Evolutionary conservation across 2,888 invertebrate species (phyloP), one percentile per base, ranked within the genome.

Genomic region (Psylliodes chrysocephalus): DNA sequence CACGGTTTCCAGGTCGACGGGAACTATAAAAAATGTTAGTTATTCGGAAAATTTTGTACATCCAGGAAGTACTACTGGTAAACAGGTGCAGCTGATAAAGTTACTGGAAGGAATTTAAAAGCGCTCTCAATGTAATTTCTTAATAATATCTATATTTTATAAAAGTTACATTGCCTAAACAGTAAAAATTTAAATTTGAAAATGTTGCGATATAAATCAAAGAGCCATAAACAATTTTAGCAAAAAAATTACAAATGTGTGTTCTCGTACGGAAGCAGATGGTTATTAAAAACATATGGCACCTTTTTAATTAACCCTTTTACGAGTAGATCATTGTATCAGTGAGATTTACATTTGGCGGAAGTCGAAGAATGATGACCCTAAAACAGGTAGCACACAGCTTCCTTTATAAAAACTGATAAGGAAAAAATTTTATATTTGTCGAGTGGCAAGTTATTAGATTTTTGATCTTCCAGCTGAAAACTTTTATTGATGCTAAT

Each of bases 251-350:
- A 54, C 38, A 44, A 52, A 49, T 19, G 22, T 17, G 52, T 46
- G 40, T 49, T 49, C 35, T 64, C 51, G 53, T 52, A 57, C 63
- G 70, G 71, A 72, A 72, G 63, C 71, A 70, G 71, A 72, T 72
- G 70, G 63, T 67, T 63, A 68, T 70, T 72, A 70, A 69, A 70
- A 44, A 53, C 71, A 72, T 69, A 63, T 72, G 71, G 60, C 51
- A 51, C 59, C 54, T 55, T 66, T 60, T 17, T 28, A 67, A 70
- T 67, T 69, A 72, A 72, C 71, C 70, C 70, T 67, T 72, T 70
- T 60, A n/a, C n/a, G n/a, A n/a, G n/a, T n/a, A 64, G 70, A 67
- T 64, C 63, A 62, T 47, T 47, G 56, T n/a, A n/a, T 28, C 30
- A 22, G 18, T 22, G 3, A 4, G 57, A 57, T 49, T 49, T 14